Base-by-base conservation (phyloP, 2,113 vertebrate genomes). In the Zosterops lateralis region DNA sequence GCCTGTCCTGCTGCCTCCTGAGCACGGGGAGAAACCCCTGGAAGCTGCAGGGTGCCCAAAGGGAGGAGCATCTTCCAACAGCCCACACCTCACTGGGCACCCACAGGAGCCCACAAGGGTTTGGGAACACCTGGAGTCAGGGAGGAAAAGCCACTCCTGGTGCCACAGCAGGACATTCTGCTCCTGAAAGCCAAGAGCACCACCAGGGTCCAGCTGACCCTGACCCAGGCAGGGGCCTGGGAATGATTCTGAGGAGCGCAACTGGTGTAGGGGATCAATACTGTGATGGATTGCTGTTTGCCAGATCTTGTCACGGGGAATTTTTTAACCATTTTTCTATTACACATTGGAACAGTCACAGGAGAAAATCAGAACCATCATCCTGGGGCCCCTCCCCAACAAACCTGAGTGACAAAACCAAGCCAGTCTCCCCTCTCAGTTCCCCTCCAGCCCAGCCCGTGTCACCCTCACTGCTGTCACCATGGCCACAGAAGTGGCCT, bases 361-460 rank as follows among this genome's bases (percentile, higher is more conserved):
- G 25, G 60, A 84, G 45, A 74, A 81, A 84, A 87, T n/a, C 4
- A 58, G 3, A 73, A 3, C 68, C 71, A 6, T 14, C 38, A 12
- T 4, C 57, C 71, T 8, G 22, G 14, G 72, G 77, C 60, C 57
- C 47, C 40, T 80, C 78, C 68, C 38, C 73, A 18, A 7, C 2
- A 58, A 86, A 61, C 50, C 45, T 1, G 1, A 61, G 24, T 0
- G 14, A 65, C 15, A 1, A 11, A 68, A 60, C 36, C 57, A 10
- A 25, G 24, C 19, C 62, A 6, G 7, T 1, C 11, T 10, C 1
- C 47, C 24, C 22, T 5, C 0, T 10, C 38, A 26, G 64, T 0
- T 48, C 51, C 62, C 28, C 58, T 60, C 53, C 73, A 40, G 72
- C 67, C 57, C 64, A 54, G 72, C 67, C 72, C 10, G 42, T 48